Percentiles rank a stretch among this genome's conserved stretches.
Evolutionary conservation across 1,140 invertebrate genomes (phyloP).

Genomic region (Drosophila rhopaloa): DNA sequence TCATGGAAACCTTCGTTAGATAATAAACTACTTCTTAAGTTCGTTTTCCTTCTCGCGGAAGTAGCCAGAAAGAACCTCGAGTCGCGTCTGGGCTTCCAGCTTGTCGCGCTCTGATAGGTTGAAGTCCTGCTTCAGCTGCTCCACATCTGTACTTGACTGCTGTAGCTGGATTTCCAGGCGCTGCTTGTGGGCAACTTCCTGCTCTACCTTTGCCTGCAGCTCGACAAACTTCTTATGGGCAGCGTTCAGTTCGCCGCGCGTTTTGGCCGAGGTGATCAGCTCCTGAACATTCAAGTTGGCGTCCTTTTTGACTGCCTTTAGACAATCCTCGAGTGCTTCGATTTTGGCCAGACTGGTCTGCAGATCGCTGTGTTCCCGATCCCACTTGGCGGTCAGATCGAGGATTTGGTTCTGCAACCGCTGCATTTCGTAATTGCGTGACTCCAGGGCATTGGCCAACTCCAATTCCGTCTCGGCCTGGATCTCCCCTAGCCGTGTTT

Average conservation of each 20-base stretch:
- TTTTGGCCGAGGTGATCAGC: conserved; percentile 84
- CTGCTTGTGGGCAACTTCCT: conserved; percentile 78
- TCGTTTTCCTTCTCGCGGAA: conserved; percentile 95
- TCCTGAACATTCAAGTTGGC: conserved; percentile 82
- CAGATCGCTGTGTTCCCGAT: conserved; percentile 64
- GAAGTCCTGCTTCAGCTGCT: conserved; percentile 87
- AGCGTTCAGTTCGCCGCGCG: conserved; percentile 85
- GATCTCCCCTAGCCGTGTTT: conserved; percentile 84
- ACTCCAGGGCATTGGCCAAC: conserved; percentile 79
- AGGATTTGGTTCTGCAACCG: conserved; percentile 77
- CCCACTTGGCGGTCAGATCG: conserved; percentile 57
- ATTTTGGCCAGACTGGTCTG: conserved; percentile 80
- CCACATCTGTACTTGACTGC: conserved; percentile 76
- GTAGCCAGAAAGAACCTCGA: conserved; percentile 93
- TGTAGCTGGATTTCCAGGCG: conserved; percentile 69
- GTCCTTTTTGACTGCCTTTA: conserved; percentile 84
- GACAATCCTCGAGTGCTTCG: conserved; percentile 85
- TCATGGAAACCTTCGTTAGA: conserved; percentile 37
- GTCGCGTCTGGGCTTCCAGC: conserved; percentile 91
- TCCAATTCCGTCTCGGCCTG: conserved; percentile 81
- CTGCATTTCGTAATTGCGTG: conserved; percentile 81
- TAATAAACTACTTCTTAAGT: conserved; percentile 89
- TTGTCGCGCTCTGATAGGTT: conserved; percentile 91
- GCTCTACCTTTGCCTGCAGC: conserved; percentile 81
- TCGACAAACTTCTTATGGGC: conserved; percentile 84